phyloP scores from a whole-genome alignment of 1,140 invertebrate species.

The Pogonomyrmex californicus region DNA sequence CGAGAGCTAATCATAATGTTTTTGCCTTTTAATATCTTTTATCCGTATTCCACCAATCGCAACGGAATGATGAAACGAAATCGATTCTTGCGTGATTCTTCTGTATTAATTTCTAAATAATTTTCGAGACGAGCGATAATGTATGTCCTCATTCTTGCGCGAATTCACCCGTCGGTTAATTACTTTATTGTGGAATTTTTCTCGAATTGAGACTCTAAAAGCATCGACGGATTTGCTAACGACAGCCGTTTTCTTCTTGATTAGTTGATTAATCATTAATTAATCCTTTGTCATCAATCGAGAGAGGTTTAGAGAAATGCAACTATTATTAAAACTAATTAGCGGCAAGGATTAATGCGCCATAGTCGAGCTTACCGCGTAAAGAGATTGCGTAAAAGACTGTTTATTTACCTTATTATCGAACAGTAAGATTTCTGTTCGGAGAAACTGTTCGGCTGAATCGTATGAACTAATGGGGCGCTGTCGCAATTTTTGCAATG shows the following conservation, averaged over 20 bases:
- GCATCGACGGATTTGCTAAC: not conserved
- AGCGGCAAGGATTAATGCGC: slow-evolving; percentile 14
- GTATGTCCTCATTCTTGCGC: not conserved
- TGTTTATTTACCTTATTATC: slow-evolving; percentile 45
- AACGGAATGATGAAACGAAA: slow-evolving; percentile 1
- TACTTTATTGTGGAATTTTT: slow-evolving; percentile 22
- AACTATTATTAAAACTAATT: slow-evolving; percentile 45
- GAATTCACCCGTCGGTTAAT: not conserved
- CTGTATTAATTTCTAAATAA: slow-evolving; percentile 4
- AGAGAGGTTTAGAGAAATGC: slow-evolving; percentile 19
- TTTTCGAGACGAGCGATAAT: slow-evolving; percentile 11
- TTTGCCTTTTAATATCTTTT: not conserved
- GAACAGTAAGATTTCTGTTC: not conserved
- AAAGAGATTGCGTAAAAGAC: slow-evolving; percentile 5
- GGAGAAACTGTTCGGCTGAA: slow-evolving; percentile 18
- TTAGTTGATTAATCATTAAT: slow-evolving; percentile 14
- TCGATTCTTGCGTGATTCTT: not conserved
- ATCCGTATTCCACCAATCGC: not conserved
- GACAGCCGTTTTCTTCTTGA: not conserved
- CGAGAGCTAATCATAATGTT: not conserved
- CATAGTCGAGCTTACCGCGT: not conserved
- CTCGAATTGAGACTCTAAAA: not conserved
- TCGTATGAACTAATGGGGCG: not conserved
- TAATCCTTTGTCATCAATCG: not conserved
- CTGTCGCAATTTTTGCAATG: slow-evolving; percentile 17